These are phyloP conservation scores for Megaceryle torquata DNA, from an alignment of 2,113 vertebrate genomes.

Conservation along the genomic window DNA sequence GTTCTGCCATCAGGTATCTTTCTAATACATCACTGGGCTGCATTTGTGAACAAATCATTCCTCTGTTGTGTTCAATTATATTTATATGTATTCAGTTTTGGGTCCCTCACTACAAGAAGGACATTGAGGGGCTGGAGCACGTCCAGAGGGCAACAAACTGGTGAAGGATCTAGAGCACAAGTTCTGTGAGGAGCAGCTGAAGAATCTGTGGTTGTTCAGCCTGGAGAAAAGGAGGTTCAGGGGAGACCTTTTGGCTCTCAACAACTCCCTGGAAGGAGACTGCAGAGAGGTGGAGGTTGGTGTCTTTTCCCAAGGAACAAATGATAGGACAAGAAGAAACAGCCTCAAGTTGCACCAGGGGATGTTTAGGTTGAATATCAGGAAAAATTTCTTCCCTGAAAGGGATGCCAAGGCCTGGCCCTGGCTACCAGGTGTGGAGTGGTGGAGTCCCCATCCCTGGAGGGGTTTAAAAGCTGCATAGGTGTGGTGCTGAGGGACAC, in stretches of 20 bases:
- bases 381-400: not conserved
- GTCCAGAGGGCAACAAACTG: not conserved
- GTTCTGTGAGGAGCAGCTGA: not conserved
- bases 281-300: not conserved
- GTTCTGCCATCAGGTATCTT: not conserved
- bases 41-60: fast-evolving
- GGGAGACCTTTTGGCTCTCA: not conserved
- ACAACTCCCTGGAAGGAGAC: not conserved
- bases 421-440: not conserved
- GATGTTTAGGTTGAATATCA: not conserved
- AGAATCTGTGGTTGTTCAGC: not conserved
- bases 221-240: not conserved
- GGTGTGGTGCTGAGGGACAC: not conserved
- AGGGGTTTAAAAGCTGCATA: not conserved
- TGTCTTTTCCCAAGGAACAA: not conserved
- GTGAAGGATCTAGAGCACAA: not conserved
- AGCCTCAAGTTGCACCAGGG: not conserved
- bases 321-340: not conserved
- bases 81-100: not conserved
- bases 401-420: not conserved
- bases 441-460: not conserved
- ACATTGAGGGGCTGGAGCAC: not conserved
- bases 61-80: not conserved
- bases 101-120: not conserved
- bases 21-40: fast-evolving